A percentile compares a stretch with the other conserved stretches of the same genome.
phyloP scores from a whole-genome alignment of 2,888 invertebrate genomes.

The Dynastes tityus region DNA sequence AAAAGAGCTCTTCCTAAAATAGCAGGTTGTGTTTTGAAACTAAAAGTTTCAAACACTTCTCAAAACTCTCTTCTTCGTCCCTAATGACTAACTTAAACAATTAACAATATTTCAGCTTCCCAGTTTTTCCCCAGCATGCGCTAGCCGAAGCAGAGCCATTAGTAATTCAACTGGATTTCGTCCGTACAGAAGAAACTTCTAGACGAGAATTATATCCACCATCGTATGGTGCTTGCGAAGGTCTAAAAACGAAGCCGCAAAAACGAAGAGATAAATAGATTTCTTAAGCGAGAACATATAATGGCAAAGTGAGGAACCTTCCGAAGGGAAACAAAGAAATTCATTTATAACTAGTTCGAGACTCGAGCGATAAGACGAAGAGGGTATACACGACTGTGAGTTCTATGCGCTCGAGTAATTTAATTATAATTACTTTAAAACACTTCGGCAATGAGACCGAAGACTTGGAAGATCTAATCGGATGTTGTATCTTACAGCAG shows the following conservation, averaged over 20 bases:
- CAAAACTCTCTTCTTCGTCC: no score
- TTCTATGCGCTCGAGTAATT: slow-evolving; percentile 31
- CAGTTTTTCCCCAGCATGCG: no score
- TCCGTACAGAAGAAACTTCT: no score
- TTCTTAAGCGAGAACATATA: slow-evolving; percentile 42
- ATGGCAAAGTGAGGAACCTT: slow-evolving; percentile 30
- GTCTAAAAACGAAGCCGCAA: slow-evolving; percentile 9
- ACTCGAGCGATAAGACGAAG: slow-evolving; percentile 1
- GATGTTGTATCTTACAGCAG: slow-evolving; percentile 46
- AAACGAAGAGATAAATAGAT: slow-evolving; percentile 46
- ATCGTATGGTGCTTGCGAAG: not conserved
- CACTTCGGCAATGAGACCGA: slow-evolving; percentile 25
- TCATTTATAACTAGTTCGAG: slow-evolving; percentile 42
- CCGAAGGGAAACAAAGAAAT: slow-evolving; percentile 43
- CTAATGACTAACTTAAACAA: no score
- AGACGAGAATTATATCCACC: no score
- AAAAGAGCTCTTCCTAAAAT: no score
- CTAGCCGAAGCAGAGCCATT: no score
- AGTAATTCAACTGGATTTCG: no score
- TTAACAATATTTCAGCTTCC: no score
- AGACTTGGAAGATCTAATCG: slow-evolving; percentile 48
- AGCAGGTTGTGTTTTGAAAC: no score
- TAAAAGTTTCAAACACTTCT: no score
- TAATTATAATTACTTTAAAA: slow-evolving; percentile 45
- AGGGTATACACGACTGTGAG: slow-evolving; percentile 13